phyloP scores from a whole-genome alignment of 2,113 vertebrate genomes.

The Larimichthys polyactis region DNA sequence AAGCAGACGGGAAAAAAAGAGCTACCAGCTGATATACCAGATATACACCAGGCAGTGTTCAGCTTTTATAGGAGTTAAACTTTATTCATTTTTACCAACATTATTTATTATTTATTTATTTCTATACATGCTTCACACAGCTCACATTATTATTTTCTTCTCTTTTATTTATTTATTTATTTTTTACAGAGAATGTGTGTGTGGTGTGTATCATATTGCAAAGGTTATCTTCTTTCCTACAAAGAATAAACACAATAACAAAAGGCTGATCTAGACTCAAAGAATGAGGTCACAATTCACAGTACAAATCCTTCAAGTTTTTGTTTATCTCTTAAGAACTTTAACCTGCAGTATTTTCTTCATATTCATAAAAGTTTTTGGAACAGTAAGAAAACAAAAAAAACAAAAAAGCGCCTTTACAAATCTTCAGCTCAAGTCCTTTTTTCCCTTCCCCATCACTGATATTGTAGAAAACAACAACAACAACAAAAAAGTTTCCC shows the following conservation, averaged over 20 bases:
- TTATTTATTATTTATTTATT: conserved; percentile 85
- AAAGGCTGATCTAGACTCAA: conserved; percentile 90
- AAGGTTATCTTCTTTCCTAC: conserved; percentile 79
- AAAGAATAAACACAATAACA: conserved; percentile 74
- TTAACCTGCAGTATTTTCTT: conserved; percentile 87
- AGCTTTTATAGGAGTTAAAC: conserved; percentile 89
- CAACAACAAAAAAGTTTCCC: conserved; percentile 76
- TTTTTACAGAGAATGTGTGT: conserved; percentile 89
- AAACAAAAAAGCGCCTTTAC: conserved; percentile 89
- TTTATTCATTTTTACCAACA: conserved; percentile 92
- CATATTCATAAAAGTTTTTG: conserved; percentile 85
- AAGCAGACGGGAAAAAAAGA: neutral
- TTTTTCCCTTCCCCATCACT: conserved; percentile 78
- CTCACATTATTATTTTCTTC: conserved; percentile 73
- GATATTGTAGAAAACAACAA: conserved; percentile 65
- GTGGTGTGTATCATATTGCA: conserved; percentile 85
- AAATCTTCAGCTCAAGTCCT: conserved; percentile 89
- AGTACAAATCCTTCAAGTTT: conserved; percentile 98
- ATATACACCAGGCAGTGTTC: conserved; percentile 85
- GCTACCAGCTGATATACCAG: conserved; percentile 38
- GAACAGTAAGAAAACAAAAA: conserved; percentile 87
- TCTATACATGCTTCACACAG: conserved; percentile 95
- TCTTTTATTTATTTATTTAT: conserved; percentile 72
- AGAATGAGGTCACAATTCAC: conserved; percentile 99
- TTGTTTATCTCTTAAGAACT: conserved; percentile 91